Base-by-base conservation (phyloP, 1,140 invertebrate genomes). In the Chymomyza costata region DNA sequence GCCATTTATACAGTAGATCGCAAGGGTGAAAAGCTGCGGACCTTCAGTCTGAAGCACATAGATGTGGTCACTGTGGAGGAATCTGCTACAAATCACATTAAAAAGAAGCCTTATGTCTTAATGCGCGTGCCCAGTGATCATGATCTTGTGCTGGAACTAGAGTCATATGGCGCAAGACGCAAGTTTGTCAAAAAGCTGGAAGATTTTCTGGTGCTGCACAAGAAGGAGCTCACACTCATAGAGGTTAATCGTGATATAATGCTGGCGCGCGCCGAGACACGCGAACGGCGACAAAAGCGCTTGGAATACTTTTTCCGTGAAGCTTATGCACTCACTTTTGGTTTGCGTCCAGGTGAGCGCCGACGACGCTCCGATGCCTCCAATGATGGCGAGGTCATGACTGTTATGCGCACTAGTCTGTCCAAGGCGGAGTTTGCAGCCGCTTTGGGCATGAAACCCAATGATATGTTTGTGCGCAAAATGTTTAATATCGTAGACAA, bases 401-500 rank as follows among this genome's bases (percentile, higher is more conserved):
- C 95, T 51, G 95, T 97, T 0, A 97, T 97, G 95, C 87, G 95
- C 37, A 97, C 96, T 0, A 96, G 95, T 1, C 86, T 98, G 35
- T 97, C 95, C 0, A 96, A 97, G 87, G 91, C 93, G 28, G 98
- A 99, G 87, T 99, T 99, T 87, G 98, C 98, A 0, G 95, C 94
- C 50, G 97, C 98, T 0, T 87, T 99, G 2, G 97, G 97, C 13
- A 98, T 99, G 95, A 95, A 95, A 86, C 87, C 93, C 0, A 94
- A 97, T 82, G 97, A 96, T 16, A 92, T 99, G 8, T 99, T 99
- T 86, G 97, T 99, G 0, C 94, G 97, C 63, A 96, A 98, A 87
- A 99, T 99, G 97, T 99, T 99, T 84, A 97, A 97, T 66, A 96
- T 99, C 64, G 96, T 99, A 0, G 97, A 99, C 85, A 97, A 97